Evolutionary conservation across 2,888 invertebrate species (phyloP), one percentile per base, ranked within the genome.

Genomic region (Creontiades dilutus): DNA sequence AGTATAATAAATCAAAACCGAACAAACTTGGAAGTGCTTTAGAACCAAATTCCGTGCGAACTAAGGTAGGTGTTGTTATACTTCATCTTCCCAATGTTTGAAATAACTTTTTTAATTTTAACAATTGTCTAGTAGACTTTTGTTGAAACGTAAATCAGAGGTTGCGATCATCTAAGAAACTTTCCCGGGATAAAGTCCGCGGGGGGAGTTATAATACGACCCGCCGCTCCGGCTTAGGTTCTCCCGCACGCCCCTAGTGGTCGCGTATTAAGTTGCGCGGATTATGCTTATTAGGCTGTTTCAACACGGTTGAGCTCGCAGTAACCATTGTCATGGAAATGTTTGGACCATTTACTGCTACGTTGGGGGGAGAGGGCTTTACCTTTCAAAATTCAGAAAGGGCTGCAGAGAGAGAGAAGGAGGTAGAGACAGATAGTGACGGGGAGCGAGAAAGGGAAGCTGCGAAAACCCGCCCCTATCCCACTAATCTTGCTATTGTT

Each of bases 211-310:
- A 68, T 68, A 19, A 7, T 68, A 2, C 68, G 7, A 68, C n/a
- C 4, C 68, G n/a, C 68, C 12, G 13, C 61, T 16, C n/a, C 57
- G 68, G 68, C 68, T 68, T 68, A 68, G 23, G 68, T 23, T 23
- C 23, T 68, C 68, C 68, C 19, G 68, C 68, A 68, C 23, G 68
- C 68, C 27, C 68, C 23, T 68, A 12, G 68, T 23, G 27, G 78
- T 52, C n/a, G 37, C 55, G 85, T 85, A 85, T 85, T 57, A 85
- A 85, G 85, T 85, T 85, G 61, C 85, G 12, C 82, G 57, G 85
- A 85, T 85, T 85, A 85, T 85, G 85, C 85, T 85, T 85, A 85
- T 85, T 85, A 85, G 85, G 37, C 28, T 55, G 37, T 78, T 78
- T 78, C 78, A 78, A 78, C 78, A 78, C 78, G 78, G 78, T 78